Conservation (phyloP, 2,113 vertebrate genomes). For the Malurus cyaneus region DNA sequence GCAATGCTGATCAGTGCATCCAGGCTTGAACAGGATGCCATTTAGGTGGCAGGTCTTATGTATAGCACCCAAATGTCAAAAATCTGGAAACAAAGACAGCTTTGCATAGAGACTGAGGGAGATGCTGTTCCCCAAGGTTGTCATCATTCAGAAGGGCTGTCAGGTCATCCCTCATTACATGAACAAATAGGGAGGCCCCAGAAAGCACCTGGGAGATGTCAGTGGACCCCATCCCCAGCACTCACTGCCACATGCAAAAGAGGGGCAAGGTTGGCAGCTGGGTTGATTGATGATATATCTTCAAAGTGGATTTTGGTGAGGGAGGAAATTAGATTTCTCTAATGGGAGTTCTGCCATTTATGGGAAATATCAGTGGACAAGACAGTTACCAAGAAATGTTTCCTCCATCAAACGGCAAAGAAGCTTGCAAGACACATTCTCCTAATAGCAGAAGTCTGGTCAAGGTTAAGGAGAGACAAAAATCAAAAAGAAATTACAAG, state of each 20-base stretch:
- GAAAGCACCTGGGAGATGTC: neutral
- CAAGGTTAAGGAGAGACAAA: neutral
- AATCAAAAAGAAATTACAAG: neutral
- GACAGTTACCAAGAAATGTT: neutral
- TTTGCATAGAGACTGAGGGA: neutral
- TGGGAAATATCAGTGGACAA: neutral
- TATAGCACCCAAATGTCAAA: neutral
- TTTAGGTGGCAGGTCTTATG: neutral
- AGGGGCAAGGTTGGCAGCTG: neutral
- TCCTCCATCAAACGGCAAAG: neutral
- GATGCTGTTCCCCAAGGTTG: neutral
- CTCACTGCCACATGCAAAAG: neutral
- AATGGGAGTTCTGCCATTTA: slow-evolving; percentile 3
- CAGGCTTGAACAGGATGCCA: neutral
- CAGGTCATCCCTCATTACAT: neutral
- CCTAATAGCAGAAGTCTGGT: neutral
- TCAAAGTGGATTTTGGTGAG: neutral
- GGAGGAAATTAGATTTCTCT: neutral
- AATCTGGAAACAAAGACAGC: neutral
- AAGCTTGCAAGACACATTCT: neutral
- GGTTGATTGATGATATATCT: neutral
- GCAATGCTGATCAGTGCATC: neutral
- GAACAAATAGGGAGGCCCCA: neutral
- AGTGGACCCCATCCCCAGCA: neutral
- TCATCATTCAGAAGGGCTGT: neutral